phyloP scores from a whole-genome alignment of 2,888 invertebrate species.

The Dermolepida albohirtum region DNA sequence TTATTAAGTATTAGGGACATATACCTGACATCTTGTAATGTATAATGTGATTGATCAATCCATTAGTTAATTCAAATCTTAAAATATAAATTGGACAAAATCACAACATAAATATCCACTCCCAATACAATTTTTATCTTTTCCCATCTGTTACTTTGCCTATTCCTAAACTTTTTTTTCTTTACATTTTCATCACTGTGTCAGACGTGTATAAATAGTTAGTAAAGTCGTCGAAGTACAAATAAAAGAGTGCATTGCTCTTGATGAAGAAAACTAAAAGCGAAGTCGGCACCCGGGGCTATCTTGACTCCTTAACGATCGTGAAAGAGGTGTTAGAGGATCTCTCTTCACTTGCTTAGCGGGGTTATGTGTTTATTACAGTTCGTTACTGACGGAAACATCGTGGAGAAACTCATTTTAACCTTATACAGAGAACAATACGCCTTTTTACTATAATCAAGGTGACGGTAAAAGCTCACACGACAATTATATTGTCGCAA shows the following conservation, averaged over 20 bases:
- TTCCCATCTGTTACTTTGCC: background rate
- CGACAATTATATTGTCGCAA: constrained; percentile 32
- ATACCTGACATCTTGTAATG: too few species aligned
- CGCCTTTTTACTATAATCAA: constrained; percentile 23
- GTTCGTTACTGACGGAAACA: constrained; percentile 22
- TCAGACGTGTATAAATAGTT: constrained; percentile 27
- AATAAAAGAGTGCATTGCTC: constrained; percentile 47
- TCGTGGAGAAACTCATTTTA: constrained; percentile 40
- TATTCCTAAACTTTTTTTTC: background rate
- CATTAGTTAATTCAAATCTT: too few species aligned
- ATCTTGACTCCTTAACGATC: constrained; percentile 52
- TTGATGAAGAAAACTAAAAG: constrained; percentile 54
- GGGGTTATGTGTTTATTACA: constrained; percentile 43
- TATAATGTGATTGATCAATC: too few species aligned
- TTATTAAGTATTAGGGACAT: too few species aligned
- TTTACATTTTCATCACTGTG: constrained; percentile 11
- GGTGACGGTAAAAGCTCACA: constrained; percentile 15
- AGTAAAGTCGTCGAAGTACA: constrained; percentile 21
- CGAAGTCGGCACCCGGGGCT: constrained; percentile 55
- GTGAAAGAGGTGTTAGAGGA: constrained; percentile 52
- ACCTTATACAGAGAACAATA: constrained; percentile 42
- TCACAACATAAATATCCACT: too few species aligned
- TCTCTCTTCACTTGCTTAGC: constrained; percentile 45
- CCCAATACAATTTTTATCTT: background rate
- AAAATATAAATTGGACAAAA: too few species aligned